A percentile compares a stretch with the other conserved stretches of the same genome.
These are phyloP conservation scores for Cataglyphis hispanica DNA, from an alignment of 1,140 invertebrate species.

Conservation along the genomic window DNA sequence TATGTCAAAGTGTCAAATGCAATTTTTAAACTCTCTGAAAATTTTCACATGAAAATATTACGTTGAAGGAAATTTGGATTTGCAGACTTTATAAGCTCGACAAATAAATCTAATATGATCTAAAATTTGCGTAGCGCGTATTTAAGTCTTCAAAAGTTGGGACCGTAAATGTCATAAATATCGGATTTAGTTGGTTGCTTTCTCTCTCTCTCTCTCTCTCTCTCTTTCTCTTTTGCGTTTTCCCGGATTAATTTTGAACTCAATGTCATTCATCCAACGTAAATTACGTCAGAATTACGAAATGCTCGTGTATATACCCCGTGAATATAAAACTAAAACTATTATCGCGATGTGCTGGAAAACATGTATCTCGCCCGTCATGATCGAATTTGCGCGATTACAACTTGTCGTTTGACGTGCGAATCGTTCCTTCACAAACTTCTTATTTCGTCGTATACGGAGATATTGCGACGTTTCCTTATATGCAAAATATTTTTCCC, in stretches of 20 bases:
- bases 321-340: conserved; percentile 34
- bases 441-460: conserved; percentile 29
- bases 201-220: not conserved
- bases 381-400: conserved; percentile 48
- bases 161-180: conserved; percentile 50
- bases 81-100: conserved; percentile 17
- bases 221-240: not conserved
- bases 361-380: conserved; percentile 11
- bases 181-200: conserved; percentile 50
- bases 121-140: conserved; percentile 40
- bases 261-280: conserved; percentile 38
- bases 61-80: conserved; percentile 9
- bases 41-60: conserved; percentile 8
- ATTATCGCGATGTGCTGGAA: conserved; percentile 44
- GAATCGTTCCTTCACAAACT: conserved; percentile 20
- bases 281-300: conserved; percentile 44
- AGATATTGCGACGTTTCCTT: not conserved
- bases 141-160: conserved; percentile 47
- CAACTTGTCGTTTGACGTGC: conserved; percentile 38
- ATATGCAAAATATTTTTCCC: not conserved
- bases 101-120: conserved; percentile 37
- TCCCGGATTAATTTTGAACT: conserved; percentile 31
- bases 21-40: not conserved
- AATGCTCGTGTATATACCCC: not conserved
- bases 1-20: not conserved